Conservation (phyloP, 2,113 vertebrate species). For the Corydoras sp. region DNA sequence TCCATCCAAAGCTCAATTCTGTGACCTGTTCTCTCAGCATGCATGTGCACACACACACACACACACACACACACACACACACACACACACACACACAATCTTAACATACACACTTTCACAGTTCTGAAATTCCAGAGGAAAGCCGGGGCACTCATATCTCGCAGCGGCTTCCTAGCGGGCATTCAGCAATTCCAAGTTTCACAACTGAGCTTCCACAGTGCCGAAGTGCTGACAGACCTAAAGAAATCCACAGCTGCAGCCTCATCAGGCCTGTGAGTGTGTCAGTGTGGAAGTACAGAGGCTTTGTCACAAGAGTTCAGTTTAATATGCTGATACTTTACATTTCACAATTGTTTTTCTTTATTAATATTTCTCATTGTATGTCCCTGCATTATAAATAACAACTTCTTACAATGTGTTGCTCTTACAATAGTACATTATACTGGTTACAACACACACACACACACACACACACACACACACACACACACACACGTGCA, state of each 20-base stretch:
- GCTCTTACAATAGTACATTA: too few relatives aligned
- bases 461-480: too few relatives aligned
- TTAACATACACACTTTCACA: background rate
- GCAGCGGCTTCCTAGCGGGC: constrained; percentile 9
- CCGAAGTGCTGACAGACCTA: constrained; percentile 32
- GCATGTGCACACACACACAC: constrained; percentile 6
- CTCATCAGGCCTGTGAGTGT: constrained; percentile 47
- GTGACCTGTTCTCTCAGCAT: constrained; percentile 51
- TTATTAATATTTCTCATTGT: background rate
- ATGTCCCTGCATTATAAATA: background rate
- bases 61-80: background rate
- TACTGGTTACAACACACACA: too few relatives aligned
- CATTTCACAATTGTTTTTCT: background rate
- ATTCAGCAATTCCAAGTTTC: constrained; percentile 33
- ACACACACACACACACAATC: background rate
- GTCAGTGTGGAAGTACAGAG: too few relatives aligned
- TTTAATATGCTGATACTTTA: background rate
- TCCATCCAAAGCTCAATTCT: constrained; percentile 60
- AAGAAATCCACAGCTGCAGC: constrained; percentile 49
- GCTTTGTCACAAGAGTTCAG: constrained; percentile 7
- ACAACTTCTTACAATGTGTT: too few relatives aligned
- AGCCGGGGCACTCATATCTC: constrained; percentile 22
- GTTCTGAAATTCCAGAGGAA: constrained; percentile 13
- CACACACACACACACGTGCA: too few relatives aligned
- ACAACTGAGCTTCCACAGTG: constrained; percentile 18